Evolutionary conservation across 1,140 invertebrate species (phyloP).

Genomic region (Galleria mellonella): DNA sequence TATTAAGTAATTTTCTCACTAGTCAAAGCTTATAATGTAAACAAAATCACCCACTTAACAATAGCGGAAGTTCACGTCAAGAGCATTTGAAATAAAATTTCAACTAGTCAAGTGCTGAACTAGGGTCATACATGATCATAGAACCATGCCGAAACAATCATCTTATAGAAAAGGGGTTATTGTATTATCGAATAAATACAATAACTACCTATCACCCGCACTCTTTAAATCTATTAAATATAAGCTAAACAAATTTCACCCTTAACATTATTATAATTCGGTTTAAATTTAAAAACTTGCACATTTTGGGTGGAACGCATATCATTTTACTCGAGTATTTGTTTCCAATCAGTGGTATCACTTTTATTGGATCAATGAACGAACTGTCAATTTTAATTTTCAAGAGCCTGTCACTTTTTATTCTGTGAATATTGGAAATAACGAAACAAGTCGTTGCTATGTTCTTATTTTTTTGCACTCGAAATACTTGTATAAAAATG

Average conservation of each 20-base stretch:
- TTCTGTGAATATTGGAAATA: background rate
- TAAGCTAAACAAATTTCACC: background rate
- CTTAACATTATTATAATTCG: background rate
- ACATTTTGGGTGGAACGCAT: constrained; percentile 10
- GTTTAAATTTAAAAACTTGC: background rate
- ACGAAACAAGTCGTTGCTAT: no score
- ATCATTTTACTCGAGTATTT: constrained; percentile 19
- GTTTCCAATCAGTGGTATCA: constrained; percentile 35
- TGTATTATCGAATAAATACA: background rate
- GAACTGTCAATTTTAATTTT: constrained; percentile 32
- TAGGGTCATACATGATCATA: constrained; percentile 22
- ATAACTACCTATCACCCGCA: constrained; percentile 5
- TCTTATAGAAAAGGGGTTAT: constrained; percentile 11
- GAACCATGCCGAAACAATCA: constrained; percentile 2
- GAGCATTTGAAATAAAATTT: constrained; percentile 45
- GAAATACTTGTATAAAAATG: no score
- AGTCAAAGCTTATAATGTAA: no score
- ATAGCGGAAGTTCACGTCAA: constrained; percentile 42
- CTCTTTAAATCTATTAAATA: background rate
- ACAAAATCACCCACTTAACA: constrained; percentile 12
- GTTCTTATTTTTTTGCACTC: no score
- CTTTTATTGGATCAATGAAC: constrained; percentile 32
- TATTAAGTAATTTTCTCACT: no score
- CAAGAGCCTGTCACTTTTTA: background rate
- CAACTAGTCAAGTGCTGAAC: constrained; percentile 37